Base-by-base conservation (phyloP, 1,140 invertebrate species). In the Plodia interpunctella region DNA sequence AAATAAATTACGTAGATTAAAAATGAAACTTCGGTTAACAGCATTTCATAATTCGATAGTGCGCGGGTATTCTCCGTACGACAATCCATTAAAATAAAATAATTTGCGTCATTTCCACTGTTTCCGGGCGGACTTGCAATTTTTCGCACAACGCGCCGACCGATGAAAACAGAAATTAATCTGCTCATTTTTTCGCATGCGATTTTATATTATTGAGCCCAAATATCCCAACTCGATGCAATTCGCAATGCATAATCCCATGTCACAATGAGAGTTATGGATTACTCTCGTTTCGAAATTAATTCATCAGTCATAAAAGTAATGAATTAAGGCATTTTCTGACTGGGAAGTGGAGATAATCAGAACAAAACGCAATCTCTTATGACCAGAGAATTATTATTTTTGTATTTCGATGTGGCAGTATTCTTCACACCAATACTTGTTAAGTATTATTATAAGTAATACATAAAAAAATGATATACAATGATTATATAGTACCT, bases 131-230 rank as follows among this genome's bases (percentile, higher is more conserved):
- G 65, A 61, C 73, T 68, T 75, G 75, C 86, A 88, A 88, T 88
- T 88, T 88, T 86, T 88, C 86, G 86, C 86, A 87, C 74, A 83
- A 84, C 83, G 86, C 76, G 84, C 78, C 74, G 70, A 72, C 78
- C 83, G 76, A 89, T 87, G 80, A 80, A 87, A 85, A 87, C 72
- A 80, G 74, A 87, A 89, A 89, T 89, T 89, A 89, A 89, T 87
- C 83, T 86, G 71, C 84, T 87, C 83, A 88, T 88, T 89, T 87
- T 72, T 88, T 87, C 81, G 79, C 78, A 81, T 84, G 77, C 80
- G 87, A 87, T 87, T 89, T 87, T 81, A 86, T 83, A 87, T 87
- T 70, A 88, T 85, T 86, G 76, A 71, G 75, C 71, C 68, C 78
- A 81, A 81, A 83, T 85, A 85, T 83, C 83, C 72, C 77, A 77